Evolutionary conservation across 2,797 vertebrate genomes (phyloP).

Genomic region (Gymnoscopelus braueri): DNA sequence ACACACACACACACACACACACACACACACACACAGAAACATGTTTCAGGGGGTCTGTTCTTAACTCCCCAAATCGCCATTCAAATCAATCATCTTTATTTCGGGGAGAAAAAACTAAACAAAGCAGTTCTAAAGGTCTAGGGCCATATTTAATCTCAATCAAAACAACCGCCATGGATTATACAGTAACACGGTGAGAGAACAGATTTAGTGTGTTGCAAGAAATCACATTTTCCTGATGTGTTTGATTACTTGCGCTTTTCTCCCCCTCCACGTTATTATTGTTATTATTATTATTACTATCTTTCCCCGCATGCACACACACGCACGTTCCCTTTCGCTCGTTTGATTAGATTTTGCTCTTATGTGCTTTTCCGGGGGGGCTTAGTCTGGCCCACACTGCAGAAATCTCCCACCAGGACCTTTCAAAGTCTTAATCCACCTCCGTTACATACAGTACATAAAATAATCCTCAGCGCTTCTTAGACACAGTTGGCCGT

Average conservation of each 20-base stretch:
- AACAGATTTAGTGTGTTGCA: conserved; percentile 72
- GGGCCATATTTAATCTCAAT: conserved; percentile 73
- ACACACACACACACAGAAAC: conserved; percentile 47
- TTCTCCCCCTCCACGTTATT: conserved; percentile 35
- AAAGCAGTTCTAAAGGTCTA: conserved; percentile 28
- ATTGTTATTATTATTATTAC: conserved; percentile 58
- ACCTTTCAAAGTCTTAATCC: conserved; percentile 76
- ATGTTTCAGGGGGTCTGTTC: conserved; percentile 46
- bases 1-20: conserved; percentile 9
- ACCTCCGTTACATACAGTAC: conserved; percentile 56
- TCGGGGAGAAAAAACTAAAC: conserved; percentile 28
- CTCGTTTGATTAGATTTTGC: conserved; percentile 71
- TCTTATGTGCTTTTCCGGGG: conserved; percentile 68
- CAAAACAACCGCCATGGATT: conserved; percentile 74
- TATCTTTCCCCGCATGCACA: conserved; percentile 13
- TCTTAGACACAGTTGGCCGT: conserved; percentile 55
- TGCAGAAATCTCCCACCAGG: conserved; percentile 53
- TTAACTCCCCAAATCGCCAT: conserved; percentile 55
- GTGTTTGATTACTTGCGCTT: conserved; percentile 65
- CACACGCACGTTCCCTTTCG: too few relatives aligned
- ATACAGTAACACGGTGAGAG: conserved; percentile 55
- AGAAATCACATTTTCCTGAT: conserved; percentile 68
- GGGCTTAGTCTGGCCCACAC: conserved; percentile 77
- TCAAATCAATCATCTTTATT: conserved; percentile 72
- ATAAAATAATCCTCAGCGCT: conserved; percentile 66